phyloP scores from a whole-genome alignment of 2,888 invertebrate species.

The Xanthorhoe spadicearia region DNA sequence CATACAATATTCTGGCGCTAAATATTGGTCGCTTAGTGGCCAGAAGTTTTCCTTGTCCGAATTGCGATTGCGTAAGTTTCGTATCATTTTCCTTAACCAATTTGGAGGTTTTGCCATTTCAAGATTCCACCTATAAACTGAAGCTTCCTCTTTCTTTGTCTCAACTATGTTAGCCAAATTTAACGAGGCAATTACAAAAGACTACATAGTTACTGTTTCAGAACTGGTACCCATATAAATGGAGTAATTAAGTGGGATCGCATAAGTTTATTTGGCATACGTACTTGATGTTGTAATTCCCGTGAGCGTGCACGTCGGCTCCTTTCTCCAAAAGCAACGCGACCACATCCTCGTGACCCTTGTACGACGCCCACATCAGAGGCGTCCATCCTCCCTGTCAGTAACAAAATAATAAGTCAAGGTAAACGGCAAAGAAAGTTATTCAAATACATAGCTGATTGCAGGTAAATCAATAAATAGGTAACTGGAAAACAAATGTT shows the following conservation, averaged over 20 bases:
- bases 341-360: constrained; percentile 92
- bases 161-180: background rate
- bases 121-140: background rate
- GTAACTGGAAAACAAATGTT: too few species aligned
- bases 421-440: background rate
- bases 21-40: background rate
- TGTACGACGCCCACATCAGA: constrained; percentile 99
- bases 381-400: constrained; percentile 97
- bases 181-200: background rate
- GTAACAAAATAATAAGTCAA: constrained; percentile 9
- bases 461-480: background rate
- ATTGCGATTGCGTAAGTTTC: background rate
- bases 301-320: constrained; percentile 97
- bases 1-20: background rate
- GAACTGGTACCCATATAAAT: background rate
- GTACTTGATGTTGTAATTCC: constrained; percentile 93
- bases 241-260: background rate
- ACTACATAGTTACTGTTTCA: background rate
- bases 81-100: background rate
- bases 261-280: constrained; percentile 38
- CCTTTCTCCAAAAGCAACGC: constrained; percentile 91
- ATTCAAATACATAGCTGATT: background rate
- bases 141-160: too few species aligned
- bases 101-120: constrained; percentile 7
- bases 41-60: constrained; percentile 7